phyloP scores from a whole-genome alignment of 2,888 invertebrate species.

The Pilophorus perplexus region DNA sequence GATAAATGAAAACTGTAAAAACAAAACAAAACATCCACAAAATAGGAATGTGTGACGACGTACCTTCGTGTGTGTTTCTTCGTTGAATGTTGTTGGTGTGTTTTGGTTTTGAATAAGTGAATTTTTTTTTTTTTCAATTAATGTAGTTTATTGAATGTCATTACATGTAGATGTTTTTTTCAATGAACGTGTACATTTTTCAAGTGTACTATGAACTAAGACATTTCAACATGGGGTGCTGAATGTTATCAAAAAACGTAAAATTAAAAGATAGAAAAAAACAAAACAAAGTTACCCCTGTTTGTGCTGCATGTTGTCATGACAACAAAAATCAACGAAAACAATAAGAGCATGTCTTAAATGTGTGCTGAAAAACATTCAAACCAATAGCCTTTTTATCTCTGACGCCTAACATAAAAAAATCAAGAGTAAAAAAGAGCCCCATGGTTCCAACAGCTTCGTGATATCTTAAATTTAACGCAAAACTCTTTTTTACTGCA shows the following conservation, averaged over 20 bases:
- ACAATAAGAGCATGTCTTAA: too few species aligned
- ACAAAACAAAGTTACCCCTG: too few species aligned
- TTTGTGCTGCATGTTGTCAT: too few species aligned
- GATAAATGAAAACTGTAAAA: neutral
- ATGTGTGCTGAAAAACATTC: too few species aligned
- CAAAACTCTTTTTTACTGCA: neutral
- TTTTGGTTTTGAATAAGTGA: slow-evolving; percentile 36
- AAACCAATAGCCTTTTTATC: too few species aligned
- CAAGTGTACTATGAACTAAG: slow-evolving; percentile 26
- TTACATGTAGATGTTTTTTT: slow-evolving; percentile 20
- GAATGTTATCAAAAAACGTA: too few species aligned
- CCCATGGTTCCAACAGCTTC: too few species aligned
- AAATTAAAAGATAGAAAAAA: too few species aligned
- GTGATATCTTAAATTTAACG: too few species aligned
- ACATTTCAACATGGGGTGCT: slow-evolving; percentile 10
- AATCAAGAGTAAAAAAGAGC: too few species aligned
- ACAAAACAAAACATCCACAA: neutral
- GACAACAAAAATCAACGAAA: too few species aligned
- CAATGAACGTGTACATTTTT: slow-evolving; percentile 28
- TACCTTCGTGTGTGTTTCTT: slow-evolving; percentile 34
- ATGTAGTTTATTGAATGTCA: slow-evolving; percentile 34
- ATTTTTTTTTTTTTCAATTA: slow-evolving; percentile 19
- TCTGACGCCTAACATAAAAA: too few species aligned
- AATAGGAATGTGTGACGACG: slow-evolving; percentile 28
- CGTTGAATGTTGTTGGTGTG: slow-evolving; percentile 37